These are phyloP conservation scores for Tiliqua scincoides DNA, from an alignment of 2,113 vertebrate genomes.

Conservation along the genomic window DNA sequence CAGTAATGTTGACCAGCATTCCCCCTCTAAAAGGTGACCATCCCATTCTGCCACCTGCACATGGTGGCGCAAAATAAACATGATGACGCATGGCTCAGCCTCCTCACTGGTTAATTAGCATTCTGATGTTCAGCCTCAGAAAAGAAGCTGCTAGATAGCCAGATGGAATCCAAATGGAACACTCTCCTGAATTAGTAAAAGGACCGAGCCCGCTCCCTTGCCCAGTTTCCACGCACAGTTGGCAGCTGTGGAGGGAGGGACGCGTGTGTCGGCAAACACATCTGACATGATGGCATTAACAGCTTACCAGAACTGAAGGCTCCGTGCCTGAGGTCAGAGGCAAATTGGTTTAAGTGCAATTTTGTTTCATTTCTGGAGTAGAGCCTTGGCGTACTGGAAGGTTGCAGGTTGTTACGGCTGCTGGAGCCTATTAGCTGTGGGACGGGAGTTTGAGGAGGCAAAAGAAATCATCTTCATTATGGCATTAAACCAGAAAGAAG, in stretches of 20 bases:
- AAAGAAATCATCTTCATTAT: not conserved
- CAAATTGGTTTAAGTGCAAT: constrained; percentile 63
- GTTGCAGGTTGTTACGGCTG: constrained; percentile 41
- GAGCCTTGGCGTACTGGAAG: constrained; percentile 34
- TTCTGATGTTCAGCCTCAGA: constrained; percentile 36
- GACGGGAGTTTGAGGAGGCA: not conserved
- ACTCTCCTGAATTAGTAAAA: constrained; percentile 24
- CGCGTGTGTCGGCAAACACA: constrained; percentile 39
- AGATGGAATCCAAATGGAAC: constrained; percentile 23
- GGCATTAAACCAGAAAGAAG: not conserved
- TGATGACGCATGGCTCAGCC: not conserved
- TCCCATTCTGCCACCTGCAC: too few relatives aligned
- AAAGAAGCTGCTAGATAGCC: constrained; percentile 18
- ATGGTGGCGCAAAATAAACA: not conserved
- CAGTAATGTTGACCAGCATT: too few relatives aligned
- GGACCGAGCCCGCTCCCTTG: not conserved
- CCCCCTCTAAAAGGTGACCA: too few relatives aligned
- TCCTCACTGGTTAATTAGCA: constrained; percentile 46
- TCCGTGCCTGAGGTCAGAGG: constrained; percentile 47
- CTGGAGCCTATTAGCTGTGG: constrained; percentile 41
- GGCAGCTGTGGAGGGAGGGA: constrained; percentile 39
- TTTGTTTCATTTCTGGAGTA: constrained; percentile 31
- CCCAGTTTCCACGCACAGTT: not conserved
- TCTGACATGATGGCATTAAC: constrained; percentile 53
- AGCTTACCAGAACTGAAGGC: constrained; percentile 56